Percentiles rank a stretch among this genome's conserved stretches.
Evolutionary conservation across 1,140 invertebrate species (phyloP).

Genomic region (Drosophila orosa): DNA sequence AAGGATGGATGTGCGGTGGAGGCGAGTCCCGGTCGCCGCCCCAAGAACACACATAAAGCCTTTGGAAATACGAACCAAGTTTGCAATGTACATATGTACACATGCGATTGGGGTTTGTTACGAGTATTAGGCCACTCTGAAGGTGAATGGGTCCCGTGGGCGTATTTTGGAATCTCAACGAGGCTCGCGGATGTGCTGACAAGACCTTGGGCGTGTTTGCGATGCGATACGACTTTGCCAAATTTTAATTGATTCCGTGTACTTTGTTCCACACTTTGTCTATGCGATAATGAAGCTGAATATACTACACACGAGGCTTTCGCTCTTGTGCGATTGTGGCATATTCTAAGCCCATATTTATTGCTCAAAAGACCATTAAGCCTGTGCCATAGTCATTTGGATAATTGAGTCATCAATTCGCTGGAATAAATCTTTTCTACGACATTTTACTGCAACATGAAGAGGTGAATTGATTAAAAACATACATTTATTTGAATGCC

Average conservation of each 20-base stretch:
- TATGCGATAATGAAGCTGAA: constrained; percentile 53
- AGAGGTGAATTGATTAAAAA: constrained; percentile 30
- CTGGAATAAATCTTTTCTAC: constrained; percentile 13
- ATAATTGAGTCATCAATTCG: constrained; percentile 49
- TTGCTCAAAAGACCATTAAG: constrained; percentile 28
- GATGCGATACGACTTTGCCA: constrained; percentile 39
- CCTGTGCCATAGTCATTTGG: constrained; percentile 29
- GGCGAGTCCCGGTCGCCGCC: neutral
- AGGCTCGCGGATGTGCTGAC: constrained; percentile 35
- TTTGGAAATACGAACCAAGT: constrained; percentile 15
- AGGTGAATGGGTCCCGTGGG: constrained; percentile 65
- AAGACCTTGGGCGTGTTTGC: constrained; percentile 34
- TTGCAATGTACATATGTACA: constrained; percentile 26
- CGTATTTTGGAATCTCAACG: constrained; percentile 46
- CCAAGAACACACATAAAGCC: constrained; percentile 31
- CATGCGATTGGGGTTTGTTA: constrained; percentile 33
- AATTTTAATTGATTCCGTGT: constrained; percentile 70
- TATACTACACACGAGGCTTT: constrained; percentile 17
- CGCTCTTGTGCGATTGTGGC: neutral
- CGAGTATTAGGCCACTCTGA: constrained; percentile 40
- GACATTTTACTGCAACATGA: constrained; percentile 3
- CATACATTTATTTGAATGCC: constrained; percentile 11
- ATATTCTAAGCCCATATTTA: constrained; percentile 14
- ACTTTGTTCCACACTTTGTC: constrained; percentile 32
- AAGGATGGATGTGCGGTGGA: neutral